Conservation (phyloP, 37 sponge, comb jelly and placozoan species). For the Spongilla lacustris region DNA sequence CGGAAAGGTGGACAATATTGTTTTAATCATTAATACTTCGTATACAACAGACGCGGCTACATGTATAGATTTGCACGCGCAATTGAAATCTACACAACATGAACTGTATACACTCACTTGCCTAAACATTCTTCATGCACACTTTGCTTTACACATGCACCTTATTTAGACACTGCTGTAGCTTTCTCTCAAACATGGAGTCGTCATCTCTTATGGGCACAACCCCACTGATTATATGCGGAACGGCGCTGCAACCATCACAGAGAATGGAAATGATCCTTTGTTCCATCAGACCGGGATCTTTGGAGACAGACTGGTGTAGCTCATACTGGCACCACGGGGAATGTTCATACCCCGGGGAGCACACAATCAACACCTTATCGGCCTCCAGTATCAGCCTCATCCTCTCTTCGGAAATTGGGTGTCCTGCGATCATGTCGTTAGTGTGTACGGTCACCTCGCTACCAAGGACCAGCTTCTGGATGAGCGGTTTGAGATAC, state of each 20-base stretch:
- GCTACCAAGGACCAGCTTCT: neutral
- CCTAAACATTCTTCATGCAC: too few species aligned
- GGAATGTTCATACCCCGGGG: constrained; percentile 15
- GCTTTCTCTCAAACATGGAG: neutral
- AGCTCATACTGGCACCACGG: constrained; percentile 52
- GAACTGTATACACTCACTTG: too few species aligned
- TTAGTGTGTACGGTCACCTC: constrained; percentile 20
- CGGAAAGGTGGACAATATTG: too few species aligned
- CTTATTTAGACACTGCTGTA: too few species aligned
- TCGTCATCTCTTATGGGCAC: constrained; percentile 9
- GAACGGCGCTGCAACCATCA: constrained; percentile 16
- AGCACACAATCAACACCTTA: constrained; percentile 27
- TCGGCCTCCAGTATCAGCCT: constrained; percentile 34
- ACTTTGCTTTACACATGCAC: too few species aligned
- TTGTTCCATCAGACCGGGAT: constrained; percentile 3
- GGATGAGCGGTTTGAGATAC: constrained; percentile 22
- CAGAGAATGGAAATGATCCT: constrained; percentile 29
- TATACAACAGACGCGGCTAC: too few species aligned
- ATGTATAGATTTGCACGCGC: too few species aligned
- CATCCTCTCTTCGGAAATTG: constrained; percentile 28
- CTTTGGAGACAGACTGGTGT: constrained; percentile 25
- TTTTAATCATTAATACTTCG: too few species aligned
- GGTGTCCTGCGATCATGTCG: constrained; percentile 35
- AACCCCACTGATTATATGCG: constrained; percentile 4
- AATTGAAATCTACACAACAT: too few species aligned